Evolutionary conservation across 2,888 invertebrate species (phyloP), one percentile per base, ranked within the genome.

Genomic region (Tachina lurida): DNA sequence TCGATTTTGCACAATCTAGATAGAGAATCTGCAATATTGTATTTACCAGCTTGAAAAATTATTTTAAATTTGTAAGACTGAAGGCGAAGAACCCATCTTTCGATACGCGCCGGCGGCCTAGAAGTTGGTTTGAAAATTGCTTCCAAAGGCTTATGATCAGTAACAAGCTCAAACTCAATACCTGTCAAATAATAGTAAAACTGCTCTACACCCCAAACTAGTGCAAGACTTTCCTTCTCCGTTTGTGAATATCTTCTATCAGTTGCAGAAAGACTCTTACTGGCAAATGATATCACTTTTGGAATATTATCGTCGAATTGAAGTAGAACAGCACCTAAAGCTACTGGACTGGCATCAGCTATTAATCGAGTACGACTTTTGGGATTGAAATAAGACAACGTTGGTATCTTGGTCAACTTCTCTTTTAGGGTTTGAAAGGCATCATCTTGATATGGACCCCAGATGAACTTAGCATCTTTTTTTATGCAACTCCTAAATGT

Each of bases 61-160:
- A 31, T 31, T 1, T 31, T 22, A 22, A 31, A 31, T 31, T 31
- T 31, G 31, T 31, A 4, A 0, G 31, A 31, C 31, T 31, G 31
- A 31, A 31, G 31, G 31, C 31, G 56, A 31, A 31, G 31, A 31
- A 31, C 31, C 31, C 31, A 31, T 31, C 87, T 17, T 54, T 87
- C 83, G 17, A 86, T 87, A 8, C 87, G 47, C 1, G 87, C 87
- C n/a, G 87, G 87, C 7, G 87, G 84, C n/a, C 84, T 87, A 5
- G 87, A 87, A 10, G 87, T 84, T 41, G 87, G 84, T 31, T 88
- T 88, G 47, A 87, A 87, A 75, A 88, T 87, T 17, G 87, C 81
- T 31, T 87, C 85, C 49, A 87, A 58, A n/a, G 87, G 85, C 58
- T 88, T 87, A 4, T 31, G 31, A 31, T 31, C 86, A 7, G 19